Base-by-base conservation (phyloP, 2,888 invertebrate species). In the Bombyx huttoni region DNA sequence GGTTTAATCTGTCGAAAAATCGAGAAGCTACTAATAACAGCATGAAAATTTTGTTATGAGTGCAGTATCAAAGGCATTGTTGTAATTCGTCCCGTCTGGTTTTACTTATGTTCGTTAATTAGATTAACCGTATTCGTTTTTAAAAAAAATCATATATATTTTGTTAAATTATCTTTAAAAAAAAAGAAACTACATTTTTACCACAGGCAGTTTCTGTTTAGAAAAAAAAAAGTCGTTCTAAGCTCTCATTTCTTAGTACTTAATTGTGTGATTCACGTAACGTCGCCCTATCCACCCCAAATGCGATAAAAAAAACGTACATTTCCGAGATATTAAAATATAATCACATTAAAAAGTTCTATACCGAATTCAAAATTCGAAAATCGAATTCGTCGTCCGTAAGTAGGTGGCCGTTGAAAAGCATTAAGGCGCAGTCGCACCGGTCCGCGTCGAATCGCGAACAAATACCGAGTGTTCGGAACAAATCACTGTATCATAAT, bases 401-500 rank as follows among this genome's bases (percentile, higher is more conserved):
- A 24, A 34, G 10, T 13, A 8, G 13, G 12, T 51, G 49, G 9
- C 40, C 40, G 40, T 40, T 40, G 40, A 24, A 24, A 24, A 24
- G 1, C 40, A 40, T 40, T 40, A 70, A 73, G 77, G 70, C 56
- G 56, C 52, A 51, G 52, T 40, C 69, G 77, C 87, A 86, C 86
- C 87, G 81, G 87, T 68, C 85, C 87, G 78, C 53, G 56, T 46
- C 86, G 65, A 84, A 88, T 84, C 72, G 74, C 70, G 69, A 70
- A 78, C 81, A 83, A 85, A 84, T 78, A 84, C 70, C 59, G 69
- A 82, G 84, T 78, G 75, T 57, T 70, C 76, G 81, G 70, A 78
- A 77, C 85, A 62, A 83, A 85, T 82, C 75, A 67, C 57, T 59
- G 70, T 75, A 79, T 79, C 80, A 81, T 70, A 86, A 83, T 82